These are phyloP conservation scores for Hippoglossus stenolepis DNA, from an alignment of 2,113 vertebrate genomes.

Conservation along the genomic window DNA sequence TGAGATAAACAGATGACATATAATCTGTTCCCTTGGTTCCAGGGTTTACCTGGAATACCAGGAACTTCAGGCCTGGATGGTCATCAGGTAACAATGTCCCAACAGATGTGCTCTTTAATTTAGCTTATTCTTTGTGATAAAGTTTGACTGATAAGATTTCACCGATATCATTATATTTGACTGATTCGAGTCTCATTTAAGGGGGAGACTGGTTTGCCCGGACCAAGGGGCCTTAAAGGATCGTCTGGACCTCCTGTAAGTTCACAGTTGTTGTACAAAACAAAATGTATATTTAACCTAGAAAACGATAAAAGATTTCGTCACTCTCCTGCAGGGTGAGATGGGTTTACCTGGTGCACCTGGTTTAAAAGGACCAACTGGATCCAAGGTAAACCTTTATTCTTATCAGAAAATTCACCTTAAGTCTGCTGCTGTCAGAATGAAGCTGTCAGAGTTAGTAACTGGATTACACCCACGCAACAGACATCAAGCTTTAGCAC, in stretches of 20 bases:
- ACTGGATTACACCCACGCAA: conserved; percentile 10
- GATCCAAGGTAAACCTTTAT: conserved; percentile 85
- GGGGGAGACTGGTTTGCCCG: conserved; percentile 80
- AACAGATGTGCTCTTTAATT: not conserved
- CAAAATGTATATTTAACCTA: not conserved
- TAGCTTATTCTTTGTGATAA: not conserved
- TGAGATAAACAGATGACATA: no score
- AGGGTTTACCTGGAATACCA: conserved; percentile 84
- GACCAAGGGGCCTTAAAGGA: conserved; percentile 78
- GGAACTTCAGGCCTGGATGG: conserved; percentile 79
- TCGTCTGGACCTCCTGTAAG: conserved; percentile 75
- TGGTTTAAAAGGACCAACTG: conserved; percentile 87
- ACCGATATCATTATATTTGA: not conserved
- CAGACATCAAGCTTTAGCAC: conserved; percentile 15
- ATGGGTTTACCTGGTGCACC: conserved; percentile 85
- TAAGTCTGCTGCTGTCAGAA: conserved; percentile 3
- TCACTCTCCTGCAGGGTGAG: conserved; percentile 83
- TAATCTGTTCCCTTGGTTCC: conserved; percentile 37
- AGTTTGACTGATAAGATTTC: conserved; percentile 28
- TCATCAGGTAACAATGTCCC: conserved; percentile 63
- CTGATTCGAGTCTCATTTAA: conserved; percentile 52
- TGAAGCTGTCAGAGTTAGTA: conserved; percentile 7
- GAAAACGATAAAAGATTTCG: conserved; percentile 1
- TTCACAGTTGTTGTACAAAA: conserved; percentile 4
- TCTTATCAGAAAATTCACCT: not conserved